phyloP scores from a whole-genome alignment of 2,797 vertebrate species.

The Odontamblyopus lacepedii region DNA sequence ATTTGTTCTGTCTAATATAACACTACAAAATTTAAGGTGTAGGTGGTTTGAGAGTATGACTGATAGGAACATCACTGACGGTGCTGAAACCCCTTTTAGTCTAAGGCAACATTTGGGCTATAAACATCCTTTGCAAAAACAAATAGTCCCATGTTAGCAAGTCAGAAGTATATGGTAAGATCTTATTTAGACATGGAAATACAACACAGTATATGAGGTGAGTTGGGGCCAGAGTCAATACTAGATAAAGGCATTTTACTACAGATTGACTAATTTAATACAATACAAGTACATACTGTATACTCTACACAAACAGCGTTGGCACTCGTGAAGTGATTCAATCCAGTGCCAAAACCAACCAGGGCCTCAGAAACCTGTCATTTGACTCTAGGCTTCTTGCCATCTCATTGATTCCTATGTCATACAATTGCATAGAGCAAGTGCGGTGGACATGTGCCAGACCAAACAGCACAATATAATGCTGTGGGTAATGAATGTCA shows the following conservation, averaged over 20 bases:
- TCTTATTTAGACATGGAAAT: neutral
- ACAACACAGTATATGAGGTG: neutral
- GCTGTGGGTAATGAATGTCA: conserved; percentile 3
- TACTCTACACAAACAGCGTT: neutral
- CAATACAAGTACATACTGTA: neutral
- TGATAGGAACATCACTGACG: neutral
- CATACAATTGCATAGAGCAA: neutral
- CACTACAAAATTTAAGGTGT: conserved; percentile 19
- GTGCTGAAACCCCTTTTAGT: neutral
- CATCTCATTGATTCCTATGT: conserved; percentile 6
- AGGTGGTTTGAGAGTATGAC: conserved; percentile 12
- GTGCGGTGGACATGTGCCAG: conserved; percentile 7
- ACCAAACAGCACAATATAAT: conserved; percentile 1
- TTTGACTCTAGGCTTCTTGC: conserved; percentile 1
- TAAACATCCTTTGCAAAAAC: neutral
- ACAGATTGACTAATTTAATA: neutral
- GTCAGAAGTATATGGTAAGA: neutral
- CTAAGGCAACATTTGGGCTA: neutral
- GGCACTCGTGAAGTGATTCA: neutral
- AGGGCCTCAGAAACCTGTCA: conserved; percentile 5
- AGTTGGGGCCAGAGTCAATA: neutral
- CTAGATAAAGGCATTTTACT: neutral
- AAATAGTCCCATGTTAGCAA: neutral
- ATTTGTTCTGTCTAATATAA: conserved; percentile 20
- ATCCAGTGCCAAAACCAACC: neutral